Evolutionary conservation across 2,888 invertebrate species (phyloP).

Genomic region (Bursaphelenchus okinawaensis): DNA sequence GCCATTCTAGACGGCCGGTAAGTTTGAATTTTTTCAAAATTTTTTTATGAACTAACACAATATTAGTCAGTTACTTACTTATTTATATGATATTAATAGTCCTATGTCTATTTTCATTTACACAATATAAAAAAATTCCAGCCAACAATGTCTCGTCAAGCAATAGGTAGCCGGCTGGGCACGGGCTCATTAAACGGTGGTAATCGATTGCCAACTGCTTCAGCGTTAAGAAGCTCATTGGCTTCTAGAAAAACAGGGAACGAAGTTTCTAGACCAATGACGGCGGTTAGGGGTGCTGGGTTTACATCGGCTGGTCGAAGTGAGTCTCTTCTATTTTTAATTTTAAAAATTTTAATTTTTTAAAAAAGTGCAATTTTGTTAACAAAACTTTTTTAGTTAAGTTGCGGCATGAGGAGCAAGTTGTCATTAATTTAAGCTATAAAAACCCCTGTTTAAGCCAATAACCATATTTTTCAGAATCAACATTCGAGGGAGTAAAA

Average conservation of each 20-base stretch:
- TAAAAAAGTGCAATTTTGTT: no score
- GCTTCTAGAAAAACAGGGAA: conserved; percentile 53
- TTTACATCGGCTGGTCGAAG: conserved; percentile 73
- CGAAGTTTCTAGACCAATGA: conserved; percentile 72
- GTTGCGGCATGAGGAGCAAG: no score
- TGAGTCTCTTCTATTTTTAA: conserved; percentile 35
- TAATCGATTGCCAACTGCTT: conserved; percentile 16
- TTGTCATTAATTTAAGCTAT: no score
- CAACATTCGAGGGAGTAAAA: conserved; percentile 71
- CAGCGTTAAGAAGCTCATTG: conserved; percentile 39
- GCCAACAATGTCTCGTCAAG: neutral
- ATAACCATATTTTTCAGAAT: conserved; percentile 58
- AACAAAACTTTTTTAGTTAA: no score
- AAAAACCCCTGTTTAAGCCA: neutral
- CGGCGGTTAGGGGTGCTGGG: conserved; percentile 90
- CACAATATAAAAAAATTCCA: no score
- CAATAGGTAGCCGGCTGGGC: conserved; percentile 1
- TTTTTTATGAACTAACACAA: no score
- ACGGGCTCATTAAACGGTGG: neutral
- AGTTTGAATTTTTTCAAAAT: conserved; percentile 19
- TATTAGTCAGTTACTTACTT: no score
- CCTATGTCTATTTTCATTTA: conserved; percentile 21
- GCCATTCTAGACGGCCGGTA: conserved; percentile 70
- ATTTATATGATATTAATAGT: neutral
- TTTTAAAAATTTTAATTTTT: conserved; percentile 2